Conservation (phyloP, 2,888 invertebrate species). For the Thysanoteuthis rhombus region DNA sequence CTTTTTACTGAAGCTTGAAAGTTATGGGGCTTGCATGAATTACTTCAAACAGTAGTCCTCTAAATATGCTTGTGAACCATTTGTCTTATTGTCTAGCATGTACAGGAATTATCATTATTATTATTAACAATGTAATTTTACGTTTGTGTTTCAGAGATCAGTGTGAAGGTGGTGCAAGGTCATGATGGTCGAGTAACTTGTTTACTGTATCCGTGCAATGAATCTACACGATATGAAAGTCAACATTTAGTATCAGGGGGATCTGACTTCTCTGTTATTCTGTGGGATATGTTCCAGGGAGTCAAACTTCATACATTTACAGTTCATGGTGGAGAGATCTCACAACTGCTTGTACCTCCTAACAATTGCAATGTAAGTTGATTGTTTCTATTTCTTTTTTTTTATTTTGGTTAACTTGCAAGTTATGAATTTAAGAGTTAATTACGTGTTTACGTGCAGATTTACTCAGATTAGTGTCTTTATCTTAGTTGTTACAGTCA, state of each 20-base stretch:
- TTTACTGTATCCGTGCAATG: constrained; percentile 91
- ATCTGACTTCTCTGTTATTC: constrained; percentile 94
- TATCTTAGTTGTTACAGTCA: too few species aligned
- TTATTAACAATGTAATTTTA: neutral
- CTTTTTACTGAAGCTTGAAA: too few species aligned
- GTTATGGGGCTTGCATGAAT: too few species aligned
- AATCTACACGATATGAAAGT: constrained; percentile 75
- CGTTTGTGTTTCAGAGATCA: constrained; percentile 45
- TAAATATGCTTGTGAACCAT: too few species aligned
- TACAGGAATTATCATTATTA: too few species aligned
- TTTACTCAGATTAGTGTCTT: too few species aligned
- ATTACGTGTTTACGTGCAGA: too few species aligned
- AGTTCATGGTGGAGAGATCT: constrained; percentile 97
- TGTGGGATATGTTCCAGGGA: constrained; percentile 94
- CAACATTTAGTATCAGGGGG: constrained; percentile 86
- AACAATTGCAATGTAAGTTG: constrained; percentile 75
- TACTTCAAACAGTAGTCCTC: too few species aligned
- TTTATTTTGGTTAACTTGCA: too few species aligned
- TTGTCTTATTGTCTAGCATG: too few species aligned
- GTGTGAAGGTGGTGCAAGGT: constrained; percentile 70
- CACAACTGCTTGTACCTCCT: constrained; percentile 92
- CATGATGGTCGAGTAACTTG: constrained; percentile 95
- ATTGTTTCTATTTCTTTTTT: neutral
- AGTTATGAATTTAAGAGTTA: too few species aligned
- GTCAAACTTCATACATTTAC: constrained; percentile 91